Evolutionary conservation across 2,888 invertebrate species (phyloP), one percentile per base, ranked within the genome.

Genomic region (Aphelenchoides bicaudatus): DNA sequence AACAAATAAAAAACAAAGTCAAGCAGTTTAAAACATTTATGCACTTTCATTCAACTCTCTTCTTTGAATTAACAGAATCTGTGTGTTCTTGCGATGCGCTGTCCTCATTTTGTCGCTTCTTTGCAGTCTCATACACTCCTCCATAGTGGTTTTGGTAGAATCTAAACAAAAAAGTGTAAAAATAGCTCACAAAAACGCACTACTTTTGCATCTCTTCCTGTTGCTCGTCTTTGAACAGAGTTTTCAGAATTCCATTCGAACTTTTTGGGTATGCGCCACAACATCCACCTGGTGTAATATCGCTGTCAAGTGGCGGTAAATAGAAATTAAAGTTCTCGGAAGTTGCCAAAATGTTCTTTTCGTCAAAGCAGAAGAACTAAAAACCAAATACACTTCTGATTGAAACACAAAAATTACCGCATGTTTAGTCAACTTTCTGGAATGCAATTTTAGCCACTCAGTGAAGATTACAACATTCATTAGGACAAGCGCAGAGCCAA

Each of bases 281-380:
- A 28, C 59, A 61, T 13, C 27, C 57, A 8, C 60, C 60, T 5
- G 59, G 59, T 6, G 60, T 60, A 19, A 39, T 25, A 21, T 59
- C 58, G 29, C 58, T 56, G 0, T 57, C 1, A 13, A 49, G 21
- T 5, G 59, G 49, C 1, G 50, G 43, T 8, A 48, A 27, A 25
- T 50, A 34, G 21, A 61, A 59, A 10, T 59, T 56, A 28, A 59
- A 59, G 6, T 37, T 51, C 28, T 59, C 51, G 28, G 47, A 56
- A 43, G 58, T 59, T 21, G 29, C 59, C 16, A 59, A 31, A 23
- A 59, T 59, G 57, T 59, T 59, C 28, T 37, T 39, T 31, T 59
- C 59, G 38, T 59, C 58, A 39, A 61, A 59, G 39, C 56, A 59
- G 4, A 50, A 31, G 23, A 37, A 38, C 30, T 59, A 38, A 1